phyloP scores from a whole-genome alignment of 2,797 vertebrate species.

The Rhadinocentrus ornatus region DNA sequence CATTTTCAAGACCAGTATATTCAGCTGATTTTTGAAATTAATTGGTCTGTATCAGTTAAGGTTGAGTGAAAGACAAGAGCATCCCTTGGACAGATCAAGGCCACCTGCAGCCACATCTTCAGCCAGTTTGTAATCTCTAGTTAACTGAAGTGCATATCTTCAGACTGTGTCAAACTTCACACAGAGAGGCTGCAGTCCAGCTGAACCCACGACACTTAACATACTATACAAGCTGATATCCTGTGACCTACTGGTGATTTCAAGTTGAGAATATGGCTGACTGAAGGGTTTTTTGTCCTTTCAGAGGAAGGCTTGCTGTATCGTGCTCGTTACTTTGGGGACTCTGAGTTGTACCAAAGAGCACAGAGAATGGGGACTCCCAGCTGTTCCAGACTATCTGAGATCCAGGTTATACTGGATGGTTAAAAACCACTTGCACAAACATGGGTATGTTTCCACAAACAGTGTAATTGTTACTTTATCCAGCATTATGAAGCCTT shows the following conservation, averaged over 20 bases:
- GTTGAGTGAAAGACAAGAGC: too few relatives aligned
- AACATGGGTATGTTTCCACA: conserved; percentile 59
- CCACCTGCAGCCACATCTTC: neutral
- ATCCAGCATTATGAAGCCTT: neutral
- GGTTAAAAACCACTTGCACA: conserved; percentile 80
- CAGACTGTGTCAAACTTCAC: neutral
- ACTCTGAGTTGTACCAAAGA: conserved; percentile 92
- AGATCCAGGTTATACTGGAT: conserved; percentile 94
- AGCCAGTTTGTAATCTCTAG: neutral
- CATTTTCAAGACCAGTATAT: too few relatives aligned
- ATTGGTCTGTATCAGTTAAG: too few relatives aligned
- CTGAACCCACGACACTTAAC: neutral
- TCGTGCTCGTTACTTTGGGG: conserved; percentile 96
- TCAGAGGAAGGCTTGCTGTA: conserved; percentile 98
- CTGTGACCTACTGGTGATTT: neutral
- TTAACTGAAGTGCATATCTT: neutral
- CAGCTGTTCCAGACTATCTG: conserved; percentile 95
- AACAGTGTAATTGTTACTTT: neutral
- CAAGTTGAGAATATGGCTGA: neutral
- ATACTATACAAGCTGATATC: neutral
- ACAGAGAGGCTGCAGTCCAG: neutral
- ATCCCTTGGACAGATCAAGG: neutral
- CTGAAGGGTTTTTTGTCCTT: conserved; percentile 41
- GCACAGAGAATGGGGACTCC: conserved; percentile 97
- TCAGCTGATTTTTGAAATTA: too few relatives aligned